Evolutionary conservation across 2,797 vertebrate genomes (phyloP).

Genomic region (Pseudomugil gertrudae): DNA sequence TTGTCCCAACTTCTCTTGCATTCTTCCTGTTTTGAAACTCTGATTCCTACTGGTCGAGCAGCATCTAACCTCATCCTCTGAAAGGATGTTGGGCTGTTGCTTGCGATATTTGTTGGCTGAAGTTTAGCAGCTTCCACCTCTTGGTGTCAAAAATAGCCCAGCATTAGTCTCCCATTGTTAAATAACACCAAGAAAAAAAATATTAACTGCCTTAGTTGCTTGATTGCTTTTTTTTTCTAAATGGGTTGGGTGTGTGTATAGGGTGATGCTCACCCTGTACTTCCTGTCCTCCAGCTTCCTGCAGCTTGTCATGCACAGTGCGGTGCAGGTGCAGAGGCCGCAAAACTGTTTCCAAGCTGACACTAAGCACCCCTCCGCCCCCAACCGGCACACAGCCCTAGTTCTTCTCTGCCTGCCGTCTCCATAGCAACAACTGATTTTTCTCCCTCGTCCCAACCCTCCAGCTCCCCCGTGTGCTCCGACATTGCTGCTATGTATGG

Average conservation of each 20-base stretch:
- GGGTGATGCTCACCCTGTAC: constrained; percentile 66
- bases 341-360: constrained; percentile 77
- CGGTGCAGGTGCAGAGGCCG: constrained; percentile 81
- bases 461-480: constrained; percentile 59
- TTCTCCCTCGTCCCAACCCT: constrained; percentile 68
- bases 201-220: constrained; percentile 47
- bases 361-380: constrained; percentile 68
- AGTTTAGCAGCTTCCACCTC: constrained; percentile 26
- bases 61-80: constrained; percentile 57
- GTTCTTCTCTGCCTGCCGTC: constrained; percentile 78
- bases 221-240: constrained; percentile 11
- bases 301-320: constrained; percentile 73
- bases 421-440: constrained; percentile 81
- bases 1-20: constrained; percentile 8
- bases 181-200: constrained; percentile 14
- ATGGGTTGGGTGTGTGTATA: not conserved
- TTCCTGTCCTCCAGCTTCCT: constrained; percentile 81
- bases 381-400: constrained; percentile 71
- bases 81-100: constrained; percentile 59
- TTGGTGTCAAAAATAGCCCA: constrained; percentile 61
- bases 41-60: constrained; percentile 4
- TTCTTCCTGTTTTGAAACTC: constrained; percentile 14
- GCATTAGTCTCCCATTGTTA: constrained; percentile 56
- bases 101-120: constrained; percentile 49
- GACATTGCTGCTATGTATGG: constrained; percentile 58